phyloP scores from a whole-genome alignment of 2,888 invertebrate genomes.

The Microctonus brassicae region DNA sequence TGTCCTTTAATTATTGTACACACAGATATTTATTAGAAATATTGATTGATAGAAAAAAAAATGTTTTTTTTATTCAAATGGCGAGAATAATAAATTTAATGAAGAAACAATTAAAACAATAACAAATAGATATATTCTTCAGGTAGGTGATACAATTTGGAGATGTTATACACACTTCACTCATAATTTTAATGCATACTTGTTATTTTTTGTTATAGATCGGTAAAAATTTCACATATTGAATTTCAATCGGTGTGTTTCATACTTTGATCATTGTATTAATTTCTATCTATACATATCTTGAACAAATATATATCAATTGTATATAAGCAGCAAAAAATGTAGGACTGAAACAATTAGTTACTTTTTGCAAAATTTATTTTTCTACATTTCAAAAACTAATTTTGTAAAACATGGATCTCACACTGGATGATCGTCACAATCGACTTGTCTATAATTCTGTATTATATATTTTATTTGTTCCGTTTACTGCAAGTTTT shows the following conservation, averaged over 20 bases:
- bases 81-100: too few species aligned
- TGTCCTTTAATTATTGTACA: too few species aligned
- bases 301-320: not conserved
- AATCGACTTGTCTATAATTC: not conserved
- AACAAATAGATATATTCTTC: slow-evolving; percentile 70
- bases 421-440: not conserved
- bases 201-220: slow-evolving; percentile 8
- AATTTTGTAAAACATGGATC: not conserved
- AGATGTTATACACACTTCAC: slow-evolving; percentile 53
- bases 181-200: slow-evolving; percentile 42
- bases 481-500: not conserved
- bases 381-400: not conserved
- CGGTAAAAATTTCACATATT: slow-evolving; percentile 7
- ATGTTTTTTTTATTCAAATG: too few species aligned
- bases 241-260: not conserved
- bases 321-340: too few species aligned
- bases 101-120: slow-evolving; percentile 69
- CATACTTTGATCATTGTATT: slow-evolving; percentile 1
- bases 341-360: not conserved
- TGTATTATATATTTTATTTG: not conserved
- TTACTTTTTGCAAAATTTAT: not conserved
- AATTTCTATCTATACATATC: not conserved
- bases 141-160: slow-evolving; percentile 67
- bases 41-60: too few species aligned
- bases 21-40: too few species aligned